Base-by-base conservation (phyloP, 64 coral and sea anemone genomes). In the Anthopleura sola region DNA sequence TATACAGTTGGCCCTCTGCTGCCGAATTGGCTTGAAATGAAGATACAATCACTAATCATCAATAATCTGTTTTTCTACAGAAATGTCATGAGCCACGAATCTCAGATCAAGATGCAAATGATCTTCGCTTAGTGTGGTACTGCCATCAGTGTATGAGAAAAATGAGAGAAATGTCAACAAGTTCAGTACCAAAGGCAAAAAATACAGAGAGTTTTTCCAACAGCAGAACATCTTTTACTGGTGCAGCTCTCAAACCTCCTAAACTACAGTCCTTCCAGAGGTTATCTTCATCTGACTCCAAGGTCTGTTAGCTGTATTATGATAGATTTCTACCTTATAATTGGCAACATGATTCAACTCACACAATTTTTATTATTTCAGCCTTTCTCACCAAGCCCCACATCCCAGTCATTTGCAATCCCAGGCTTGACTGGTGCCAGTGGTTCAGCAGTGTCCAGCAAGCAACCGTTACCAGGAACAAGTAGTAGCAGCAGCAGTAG, bases 41-140 rank as follows among this genome's bases (percentile, higher is more conserved):
- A 18, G 17, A 20, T 56, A 56, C 55, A 56, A 21, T 56, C 55
- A 56, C 20, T 56, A 19, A 3, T 21, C 54, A 56, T 26, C n/a
- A 71, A 0, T 71, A 32, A 71, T 29, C n/a, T 71, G 2, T 34
- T 71, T 34, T 36, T 34, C 31, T 32, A 37, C 46, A 95, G 94
- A 89, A 88, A 83, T 95, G 94, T 47, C 94, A 95, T 69, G 94
- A 95, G 55, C 94, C 94, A 74, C 76, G 94, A 46, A 89, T 95
- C 28, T 89, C 87, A 71, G 94, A 95, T 76, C 87, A 91, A 86
- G 94, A 95, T 92, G 94, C 90, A 10, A 95, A 95, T 89, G 94
- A 95, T 83, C 90, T 86, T 18, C 83, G 94, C 39, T 86, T 92
- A 39, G 94, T 95, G 3, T 95, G 94, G 94, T 95, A 95, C 55